Percentiles rank a stretch among this genome's conserved stretches.
phyloP scores from a whole-genome alignment of 2,113 vertebrate species.

The Eonycteris spelaea region DNA sequence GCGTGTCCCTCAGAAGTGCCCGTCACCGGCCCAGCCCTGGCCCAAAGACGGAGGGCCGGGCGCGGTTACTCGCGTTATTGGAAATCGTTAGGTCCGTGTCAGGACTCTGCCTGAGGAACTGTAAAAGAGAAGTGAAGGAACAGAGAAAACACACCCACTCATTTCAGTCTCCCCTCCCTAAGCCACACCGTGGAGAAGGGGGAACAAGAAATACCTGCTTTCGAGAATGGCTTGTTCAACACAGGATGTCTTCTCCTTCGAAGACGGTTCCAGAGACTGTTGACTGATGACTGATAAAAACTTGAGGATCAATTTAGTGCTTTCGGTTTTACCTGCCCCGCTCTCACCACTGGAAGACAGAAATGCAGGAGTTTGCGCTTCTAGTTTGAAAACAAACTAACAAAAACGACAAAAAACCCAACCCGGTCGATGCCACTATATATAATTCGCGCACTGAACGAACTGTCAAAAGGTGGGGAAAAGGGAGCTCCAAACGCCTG shows the following conservation, averaged over 20 bases:
- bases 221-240: conserved; percentile 96
- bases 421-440: not conserved
- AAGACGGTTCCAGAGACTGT: conserved; percentile 87
- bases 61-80: rapidly evolving
- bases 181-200: rapidly evolving
- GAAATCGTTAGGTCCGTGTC: rapidly evolving
- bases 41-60: rapidly evolving
- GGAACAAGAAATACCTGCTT: conserved; percentile 89
- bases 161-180: not conserved
- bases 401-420: not conserved
- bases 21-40: too few relatives aligned
- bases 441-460: not conserved
- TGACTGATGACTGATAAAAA: conserved; percentile 97
- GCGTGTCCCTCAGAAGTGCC: rapidly evolving
- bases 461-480: not conserved
- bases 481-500: not conserved
- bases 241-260: conserved; percentile 85
- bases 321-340: conserved; percentile 97
- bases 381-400: not conserved
- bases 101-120: not conserved
- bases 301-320: conserved; percentile 96
- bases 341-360: conserved; percentile 93
- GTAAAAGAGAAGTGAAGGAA: not conserved
- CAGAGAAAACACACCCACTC: rapidly evolving
- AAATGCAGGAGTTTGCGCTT: not conserved